Conservation (phyloP, 2,888 invertebrate species). For the Siphlonurus alternatus region DNA sequence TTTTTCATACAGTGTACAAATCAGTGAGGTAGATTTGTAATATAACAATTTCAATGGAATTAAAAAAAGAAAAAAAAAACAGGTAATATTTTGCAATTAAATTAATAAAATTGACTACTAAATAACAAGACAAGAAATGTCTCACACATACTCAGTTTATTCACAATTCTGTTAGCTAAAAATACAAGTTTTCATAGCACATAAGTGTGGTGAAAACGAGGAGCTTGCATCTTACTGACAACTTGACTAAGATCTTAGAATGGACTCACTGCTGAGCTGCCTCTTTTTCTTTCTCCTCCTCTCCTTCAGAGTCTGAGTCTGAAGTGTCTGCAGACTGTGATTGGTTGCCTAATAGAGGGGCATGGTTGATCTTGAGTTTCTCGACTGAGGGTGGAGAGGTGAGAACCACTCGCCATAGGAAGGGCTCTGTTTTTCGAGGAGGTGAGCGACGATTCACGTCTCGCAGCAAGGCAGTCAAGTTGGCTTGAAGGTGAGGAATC, state of each 20-base stretch:
- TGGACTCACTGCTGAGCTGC: neutral
- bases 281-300: neutral
- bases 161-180: too few relatives aligned
- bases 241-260: neutral
- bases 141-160: too few relatives aligned
- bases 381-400: slow-evolving; percentile 41
- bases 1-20: too few relatives aligned
- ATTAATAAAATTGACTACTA: too few relatives aligned
- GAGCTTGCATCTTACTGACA: too few relatives aligned
- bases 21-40: too few relatives aligned
- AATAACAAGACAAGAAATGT: too few relatives aligned
- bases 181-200: too few relatives aligned
- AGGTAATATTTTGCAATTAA: too few relatives aligned
- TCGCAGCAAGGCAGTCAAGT: slow-evolving; percentile 44
- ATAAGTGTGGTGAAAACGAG: too few relatives aligned
- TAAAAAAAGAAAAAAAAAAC: too few relatives aligned
- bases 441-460: slow-evolving; percentile 48
- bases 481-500: slow-evolving; percentile 47
- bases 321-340: neutral
- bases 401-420: slow-evolving; percentile 43
- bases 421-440: slow-evolving; percentile 43
- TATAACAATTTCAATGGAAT: too few relatives aligned
- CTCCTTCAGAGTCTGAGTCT: neutral
- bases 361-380: slow-evolving; percentile 45
- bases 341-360: neutral